Conservation (phyloP, 2,888 invertebrate species). For the Clistopyga incitator region DNA sequence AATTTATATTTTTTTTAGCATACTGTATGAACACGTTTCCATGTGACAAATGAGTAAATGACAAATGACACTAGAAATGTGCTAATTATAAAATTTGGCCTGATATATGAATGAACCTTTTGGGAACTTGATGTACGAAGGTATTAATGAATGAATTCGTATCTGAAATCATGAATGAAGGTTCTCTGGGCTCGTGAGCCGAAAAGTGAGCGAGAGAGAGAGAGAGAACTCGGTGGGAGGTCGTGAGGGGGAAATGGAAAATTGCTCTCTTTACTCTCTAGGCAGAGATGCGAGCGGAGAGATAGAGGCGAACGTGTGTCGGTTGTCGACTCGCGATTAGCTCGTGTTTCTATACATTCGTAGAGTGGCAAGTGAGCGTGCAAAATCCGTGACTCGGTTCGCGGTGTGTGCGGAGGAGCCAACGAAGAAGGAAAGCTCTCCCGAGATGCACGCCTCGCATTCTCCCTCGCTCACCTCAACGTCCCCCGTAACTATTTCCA, state of each 20-base stretch:
- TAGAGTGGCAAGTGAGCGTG: conserved; percentile 15
- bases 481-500: conserved; percentile 78
- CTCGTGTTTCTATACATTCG: conserved; percentile 9
- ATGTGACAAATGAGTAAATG: no score
- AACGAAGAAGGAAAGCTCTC: conserved; percentile 3
- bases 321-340: conserved; percentile 51
- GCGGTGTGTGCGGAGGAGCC: conserved; percentile 10
- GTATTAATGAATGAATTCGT: conserved; percentile 61
- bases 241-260: conserved; percentile 66
- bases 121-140: conserved; percentile 47
- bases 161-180: conserved; percentile 66
- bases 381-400: conserved; percentile 38
- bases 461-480: conserved; percentile 52
- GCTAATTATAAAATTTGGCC: conserved; percentile 63
- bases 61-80: no score
- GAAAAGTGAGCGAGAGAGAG: conserved; percentile 52
- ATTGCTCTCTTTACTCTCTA: conserved; percentile 58
- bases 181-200: conserved; percentile 37
- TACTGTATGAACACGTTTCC: background rate
- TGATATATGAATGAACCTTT: conserved; percentile 48
- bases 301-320: conserved; percentile 42
- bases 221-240: conserved; percentile 14
- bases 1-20: no score
- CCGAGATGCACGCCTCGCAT: conserved; percentile 17
- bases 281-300: conserved; percentile 31